A percentile compares a stretch with the other conserved stretches of the same genome.
phyloP scores from a whole-genome alignment of 2,888 invertebrate genomes.

The Drosophila mimica region DNA sequence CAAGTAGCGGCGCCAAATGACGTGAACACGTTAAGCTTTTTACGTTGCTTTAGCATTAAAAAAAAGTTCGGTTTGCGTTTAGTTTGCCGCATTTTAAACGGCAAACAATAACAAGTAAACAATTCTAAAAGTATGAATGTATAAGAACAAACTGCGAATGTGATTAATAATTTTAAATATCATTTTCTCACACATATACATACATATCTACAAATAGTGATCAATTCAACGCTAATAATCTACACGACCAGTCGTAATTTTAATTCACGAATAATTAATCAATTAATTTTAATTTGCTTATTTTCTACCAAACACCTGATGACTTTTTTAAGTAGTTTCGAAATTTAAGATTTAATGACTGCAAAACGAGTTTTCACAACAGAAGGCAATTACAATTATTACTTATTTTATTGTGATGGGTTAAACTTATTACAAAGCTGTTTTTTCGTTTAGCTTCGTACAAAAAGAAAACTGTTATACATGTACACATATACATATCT shows the following conservation, averaged over 20 bases:
- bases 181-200: not conserved
- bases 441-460: not conserved
- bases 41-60: slow-evolving; percentile 5
- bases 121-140: not conserved
- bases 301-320: not conserved
- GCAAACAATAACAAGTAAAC: not conserved
- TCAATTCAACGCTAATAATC: not conserved
- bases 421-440: not conserved
- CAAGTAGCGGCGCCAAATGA: slow-evolving; percentile 13
- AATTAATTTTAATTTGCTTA: not conserved
- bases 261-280: not conserved
- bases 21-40: slow-evolving; percentile 20
- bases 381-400: not conserved
- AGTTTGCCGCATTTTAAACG: slow-evolving; percentile 1
- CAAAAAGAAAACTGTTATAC: not conserved
- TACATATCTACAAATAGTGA: not conserved
- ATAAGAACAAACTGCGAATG: not conserved
- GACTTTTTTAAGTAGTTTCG: not conserved
- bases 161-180: not conserved
- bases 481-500: not conserved
- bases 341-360: not conserved
- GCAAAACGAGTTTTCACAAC: not conserved
- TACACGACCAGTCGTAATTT: not conserved
- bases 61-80: not conserved
- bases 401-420: not conserved